phyloP scores from a whole-genome alignment of 2,797 vertebrate genomes.

The Pogoniulus pusillus region DNA sequence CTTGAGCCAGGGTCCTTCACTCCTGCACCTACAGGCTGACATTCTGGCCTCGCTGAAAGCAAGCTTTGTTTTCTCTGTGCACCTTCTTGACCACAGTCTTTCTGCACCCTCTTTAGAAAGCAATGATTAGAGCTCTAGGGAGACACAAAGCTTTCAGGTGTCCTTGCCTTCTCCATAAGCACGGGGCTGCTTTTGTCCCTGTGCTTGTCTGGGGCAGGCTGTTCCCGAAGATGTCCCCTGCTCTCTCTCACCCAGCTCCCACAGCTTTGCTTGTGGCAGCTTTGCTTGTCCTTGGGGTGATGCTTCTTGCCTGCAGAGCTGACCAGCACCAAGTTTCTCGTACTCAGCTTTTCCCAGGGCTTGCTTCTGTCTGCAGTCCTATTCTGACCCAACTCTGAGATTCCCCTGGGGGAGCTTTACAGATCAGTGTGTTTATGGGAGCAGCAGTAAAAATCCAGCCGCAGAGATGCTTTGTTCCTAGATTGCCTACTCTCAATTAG shows the following conservation, averaged over 20 bases:
- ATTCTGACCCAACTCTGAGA: background rate
- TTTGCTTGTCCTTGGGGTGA: background rate
- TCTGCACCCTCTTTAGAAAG: background rate
- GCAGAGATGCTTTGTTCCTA: conserved; percentile 45
- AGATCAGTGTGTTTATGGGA: conserved; percentile 42
- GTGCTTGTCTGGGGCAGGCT: background rate
- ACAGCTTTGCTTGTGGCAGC: background rate
- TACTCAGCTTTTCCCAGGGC: background rate
- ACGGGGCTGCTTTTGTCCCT: background rate
- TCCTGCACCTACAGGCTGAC: background rate
- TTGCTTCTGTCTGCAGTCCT: background rate
- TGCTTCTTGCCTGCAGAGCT: background rate
- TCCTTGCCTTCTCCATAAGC: background rate
- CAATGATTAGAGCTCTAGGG: background rate
- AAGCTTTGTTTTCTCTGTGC: background rate
- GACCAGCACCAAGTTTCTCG: background rate
- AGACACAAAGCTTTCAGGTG: background rate
- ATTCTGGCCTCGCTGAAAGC: background rate
- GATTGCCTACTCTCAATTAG: conserved; percentile 13
- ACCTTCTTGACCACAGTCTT: background rate
- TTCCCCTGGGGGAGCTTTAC: conserved; percentile 27
- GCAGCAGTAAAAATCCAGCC: conserved; percentile 48
- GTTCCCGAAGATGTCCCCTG: background rate
- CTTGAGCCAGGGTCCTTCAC: background rate
- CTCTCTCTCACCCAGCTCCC: no score